Conservation (phyloP, 2,113 vertebrate species). For the Podiceps cristatus region DNA sequence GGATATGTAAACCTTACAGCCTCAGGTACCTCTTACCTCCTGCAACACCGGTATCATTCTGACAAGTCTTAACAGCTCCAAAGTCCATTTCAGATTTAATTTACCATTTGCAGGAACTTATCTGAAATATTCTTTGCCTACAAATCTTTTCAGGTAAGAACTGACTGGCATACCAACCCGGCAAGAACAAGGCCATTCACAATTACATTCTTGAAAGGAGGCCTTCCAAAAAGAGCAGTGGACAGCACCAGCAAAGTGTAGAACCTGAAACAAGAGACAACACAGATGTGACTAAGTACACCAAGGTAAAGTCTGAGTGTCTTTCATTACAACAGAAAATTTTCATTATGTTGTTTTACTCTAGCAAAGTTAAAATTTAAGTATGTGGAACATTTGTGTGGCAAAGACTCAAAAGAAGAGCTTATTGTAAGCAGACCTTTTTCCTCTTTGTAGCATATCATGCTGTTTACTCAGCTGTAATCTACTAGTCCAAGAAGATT, state of each 20-base stretch:
- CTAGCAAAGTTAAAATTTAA: background rate
- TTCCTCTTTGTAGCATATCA: background rate
- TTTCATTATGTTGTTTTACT: background rate
- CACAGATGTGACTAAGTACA: accelerated
- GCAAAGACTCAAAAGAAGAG: background rate
- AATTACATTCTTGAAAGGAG: slow-evolving; percentile 97
- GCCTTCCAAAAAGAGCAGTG: slow-evolving; percentile 93
- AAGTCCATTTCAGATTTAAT: background rate
- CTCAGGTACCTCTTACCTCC: background rate
- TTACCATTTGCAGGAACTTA: background rate
- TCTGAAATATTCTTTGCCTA: background rate
- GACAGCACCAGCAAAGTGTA: slow-evolving; percentile 95
- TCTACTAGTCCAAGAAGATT: background rate
- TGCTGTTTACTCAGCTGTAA: background rate
- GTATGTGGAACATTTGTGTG: background rate
- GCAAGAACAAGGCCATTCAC: slow-evolving; percentile 95
- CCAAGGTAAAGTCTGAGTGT: background rate
- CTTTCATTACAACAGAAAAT: background rate
- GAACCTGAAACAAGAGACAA: slow-evolving; percentile 83
- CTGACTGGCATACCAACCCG: slow-evolving; percentile 77
- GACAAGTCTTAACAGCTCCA: background rate
- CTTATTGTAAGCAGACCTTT: background rate
- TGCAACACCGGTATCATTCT: background rate
- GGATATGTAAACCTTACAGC: background rate
- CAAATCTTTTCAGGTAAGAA: background rate